Base-by-base conservation (phyloP, 2,113 vertebrate species). In the Podarcis raffonei region DNA sequence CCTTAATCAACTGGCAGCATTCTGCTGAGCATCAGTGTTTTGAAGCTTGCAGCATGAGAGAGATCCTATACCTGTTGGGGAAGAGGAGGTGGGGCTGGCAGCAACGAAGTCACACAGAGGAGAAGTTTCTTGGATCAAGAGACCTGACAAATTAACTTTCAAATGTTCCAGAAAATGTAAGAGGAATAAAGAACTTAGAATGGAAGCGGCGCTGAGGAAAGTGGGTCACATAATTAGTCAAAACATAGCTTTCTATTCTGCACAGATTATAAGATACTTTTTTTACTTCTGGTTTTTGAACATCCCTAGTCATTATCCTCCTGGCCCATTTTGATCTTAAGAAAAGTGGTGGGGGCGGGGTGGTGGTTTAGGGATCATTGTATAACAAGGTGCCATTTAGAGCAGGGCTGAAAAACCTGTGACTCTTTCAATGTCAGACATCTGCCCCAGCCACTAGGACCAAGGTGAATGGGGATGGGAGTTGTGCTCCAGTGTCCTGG, bases 181-280 rank as follows among this genome's bases (percentile, higher is more conserved):
- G 62, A 42, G 6, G 66, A 0, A 0, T 1, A 18, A 79, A 48
- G 39, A 65, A 16, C 1, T 87, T 66, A 20, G 57, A 30, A 37
- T 30, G 16, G 65, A 66, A 37, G 25, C 23, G 79, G 35, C 62
- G 7, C 72, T 25, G 39, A 0, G 0, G 48, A 59, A 81, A 85
- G 23, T 37, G 30, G 18, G n/a, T 30, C 20, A 32, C 18, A 8
- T 16, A 27, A 0, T 0, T 0, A 0, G 65, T 87, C 32, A 37
- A 1, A 1, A 82, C 18, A 57, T 68, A 69, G n/a, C 87, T 59
- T 57, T 68, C 71, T 74, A n/a, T 66, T 71, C 0, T 0, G n/a
- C 42, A 78, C 20, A 71, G 42, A 5, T 71, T 1, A 13, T 3
- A 18, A 18, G 1, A 11, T 9, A 35, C 15, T 6, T 32, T 66